A percentile compares a stretch with the other conserved stretches of the same genome.
These are phyloP conservation scores for Columba livia DNA, from an alignment of 2,113 vertebrate species.

Conservation along the genomic window DNA sequence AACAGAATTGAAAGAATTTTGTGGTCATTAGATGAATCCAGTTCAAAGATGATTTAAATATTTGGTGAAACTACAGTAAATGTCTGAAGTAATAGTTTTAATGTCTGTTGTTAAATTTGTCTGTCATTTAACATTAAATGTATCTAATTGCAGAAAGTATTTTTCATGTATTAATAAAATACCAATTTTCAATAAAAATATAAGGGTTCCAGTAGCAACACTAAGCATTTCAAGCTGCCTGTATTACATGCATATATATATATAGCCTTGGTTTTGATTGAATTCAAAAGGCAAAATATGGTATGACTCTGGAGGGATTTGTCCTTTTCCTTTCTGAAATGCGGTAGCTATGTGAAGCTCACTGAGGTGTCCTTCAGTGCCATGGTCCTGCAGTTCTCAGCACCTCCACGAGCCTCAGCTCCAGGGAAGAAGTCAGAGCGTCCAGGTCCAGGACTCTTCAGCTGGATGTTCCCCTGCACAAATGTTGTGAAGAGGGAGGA, in stretches of 20 bases:
- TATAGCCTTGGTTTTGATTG: not conserved
- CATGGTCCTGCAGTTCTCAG: not conserved
- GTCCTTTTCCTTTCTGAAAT: not conserved
- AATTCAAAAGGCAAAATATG: not conserved
- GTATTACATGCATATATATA: not conserved
- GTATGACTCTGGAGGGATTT: not conserved
- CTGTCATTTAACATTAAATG: not conserved
- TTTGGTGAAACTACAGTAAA: not conserved
- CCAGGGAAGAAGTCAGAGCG: not conserved
- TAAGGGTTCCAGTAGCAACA: not conserved
- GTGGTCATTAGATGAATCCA: not conserved
- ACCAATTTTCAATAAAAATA: not conserved
- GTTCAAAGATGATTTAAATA: conserved; percentile 6
- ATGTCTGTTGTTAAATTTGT: not conserved
- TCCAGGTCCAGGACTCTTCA: not conserved
- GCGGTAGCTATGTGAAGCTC: not conserved
- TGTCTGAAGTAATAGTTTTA: not conserved
- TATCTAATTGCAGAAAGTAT: not conserved
- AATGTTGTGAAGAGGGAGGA: not conserved
- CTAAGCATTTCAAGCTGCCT: not conserved
- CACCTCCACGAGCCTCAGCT: not conserved
- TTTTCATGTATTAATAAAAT: not conserved
- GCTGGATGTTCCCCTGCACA: accelerated
- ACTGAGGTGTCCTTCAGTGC: not conserved
- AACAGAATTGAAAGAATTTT: not conserved